Evolutionary conservation across 1,140 invertebrate genomes (phyloP).

Genomic region (Drosophila ohnishii): DNA sequence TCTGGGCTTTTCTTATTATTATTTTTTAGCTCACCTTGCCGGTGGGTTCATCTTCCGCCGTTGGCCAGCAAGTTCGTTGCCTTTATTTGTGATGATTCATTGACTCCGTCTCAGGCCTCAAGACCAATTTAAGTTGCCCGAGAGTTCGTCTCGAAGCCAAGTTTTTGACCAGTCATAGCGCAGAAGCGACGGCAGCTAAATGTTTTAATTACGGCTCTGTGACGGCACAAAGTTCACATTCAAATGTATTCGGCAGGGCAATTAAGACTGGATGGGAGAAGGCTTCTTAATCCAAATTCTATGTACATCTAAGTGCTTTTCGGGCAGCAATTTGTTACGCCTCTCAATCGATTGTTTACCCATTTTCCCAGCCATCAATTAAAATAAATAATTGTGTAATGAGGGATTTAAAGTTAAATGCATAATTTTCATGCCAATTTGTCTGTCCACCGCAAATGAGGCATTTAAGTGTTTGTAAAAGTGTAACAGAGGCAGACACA

Average conservation of each 20-base stretch:
- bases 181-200: slow-evolving; percentile 20
- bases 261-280: slow-evolving; percentile 22
- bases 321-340: slow-evolving; percentile 55
- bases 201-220: slow-evolving; percentile 54
- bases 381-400: slow-evolving; percentile 50
- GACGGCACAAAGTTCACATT: slow-evolving; percentile 49
- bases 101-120: slow-evolving; percentile 29
- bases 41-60: slow-evolving; percentile 36
- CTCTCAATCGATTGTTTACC: slow-evolving; percentile 43
- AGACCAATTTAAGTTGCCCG: slow-evolving; percentile 39
- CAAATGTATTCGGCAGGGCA: slow-evolving; percentile 26
- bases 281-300: slow-evolving; percentile 45
- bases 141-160: slow-evolving; percentile 46
- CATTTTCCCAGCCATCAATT: slow-evolving; percentile 46
- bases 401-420: slow-evolving; percentile 52
- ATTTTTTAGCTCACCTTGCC: slow-evolving; percentile 35
- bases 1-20: slow-evolving; percentile 5
- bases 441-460: slow-evolving; percentile 35
- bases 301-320: slow-evolving; percentile 38
- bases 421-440: slow-evolving; percentile 51
- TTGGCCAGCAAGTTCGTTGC: slow-evolving; percentile 62
- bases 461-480: slow-evolving; percentile 38
- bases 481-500: slow-evolving; percentile 21
- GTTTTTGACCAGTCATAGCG: slow-evolving; percentile 44
- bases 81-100: slow-evolving; percentile 56